Conservation (phyloP, 2,797 vertebrate species). For the Cheirogaleus major region DNA sequence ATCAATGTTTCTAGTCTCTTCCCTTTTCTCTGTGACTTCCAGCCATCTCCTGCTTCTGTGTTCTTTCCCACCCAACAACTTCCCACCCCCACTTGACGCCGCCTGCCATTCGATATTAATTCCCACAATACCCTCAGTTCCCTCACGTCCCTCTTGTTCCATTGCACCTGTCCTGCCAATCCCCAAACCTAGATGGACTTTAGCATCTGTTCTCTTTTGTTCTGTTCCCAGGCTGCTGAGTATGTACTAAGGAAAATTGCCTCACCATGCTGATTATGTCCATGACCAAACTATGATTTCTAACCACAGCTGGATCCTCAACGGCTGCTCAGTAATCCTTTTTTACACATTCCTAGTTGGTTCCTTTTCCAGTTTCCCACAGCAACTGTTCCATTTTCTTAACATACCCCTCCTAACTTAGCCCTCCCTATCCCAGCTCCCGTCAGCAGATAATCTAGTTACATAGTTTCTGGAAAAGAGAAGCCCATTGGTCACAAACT, state of each 20-base stretch:
- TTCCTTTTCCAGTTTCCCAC: constrained; percentile 71
- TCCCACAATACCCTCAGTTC: constrained; percentile 41
- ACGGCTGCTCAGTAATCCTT: constrained; percentile 66
- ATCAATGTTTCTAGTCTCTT: neutral
- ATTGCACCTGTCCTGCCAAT: constrained; percentile 75
- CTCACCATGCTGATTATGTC: constrained; percentile 69
- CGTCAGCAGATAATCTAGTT: constrained; percentile 53
- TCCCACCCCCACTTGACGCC: neutral
- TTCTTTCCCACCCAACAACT: constrained; percentile 26
- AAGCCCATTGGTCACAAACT: neutral
- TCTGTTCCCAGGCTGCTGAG: constrained; percentile 63
- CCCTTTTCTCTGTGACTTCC: neutral
- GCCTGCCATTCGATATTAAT: constrained; percentile 55
- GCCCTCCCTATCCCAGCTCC: neutral
- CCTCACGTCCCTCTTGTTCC: constrained; percentile 8
- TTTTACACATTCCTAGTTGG: constrained; percentile 75
- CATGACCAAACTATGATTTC: constrained; percentile 75
- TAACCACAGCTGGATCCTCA: constrained; percentile 76
- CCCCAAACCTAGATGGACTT: constrained; percentile 62
- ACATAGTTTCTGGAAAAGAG: constrained; percentile 28
- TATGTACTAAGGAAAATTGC: constrained; percentile 60
- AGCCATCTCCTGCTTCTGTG: neutral
- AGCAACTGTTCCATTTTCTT: constrained; percentile 67
- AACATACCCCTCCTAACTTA: constrained; percentile 35
- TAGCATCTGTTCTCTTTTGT: constrained; percentile 69